These are phyloP conservation scores for Gadus macrocephalus DNA, from an alignment of 2,113 vertebrate species.

Conservation along the genomic window DNA sequence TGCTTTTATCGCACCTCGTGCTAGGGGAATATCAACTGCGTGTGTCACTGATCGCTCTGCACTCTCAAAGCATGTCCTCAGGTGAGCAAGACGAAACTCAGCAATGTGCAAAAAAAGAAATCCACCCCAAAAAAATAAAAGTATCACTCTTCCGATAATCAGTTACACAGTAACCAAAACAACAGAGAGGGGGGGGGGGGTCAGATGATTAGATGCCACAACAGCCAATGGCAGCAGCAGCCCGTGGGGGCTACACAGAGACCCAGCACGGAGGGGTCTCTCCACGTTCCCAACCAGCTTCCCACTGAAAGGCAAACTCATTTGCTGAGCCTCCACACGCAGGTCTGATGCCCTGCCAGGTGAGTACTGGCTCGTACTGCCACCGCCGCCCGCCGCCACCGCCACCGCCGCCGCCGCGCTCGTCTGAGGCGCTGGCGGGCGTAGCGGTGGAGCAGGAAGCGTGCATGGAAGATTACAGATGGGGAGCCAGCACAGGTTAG, in stretches of 20 bases:
- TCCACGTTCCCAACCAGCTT: slow-evolving; percentile 22
- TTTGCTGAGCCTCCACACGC: slow-evolving; percentile 56
- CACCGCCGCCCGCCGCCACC: too few species aligned
- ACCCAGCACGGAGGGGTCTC: slow-evolving; percentile 45
- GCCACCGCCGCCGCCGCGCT: slow-evolving; percentile 46
- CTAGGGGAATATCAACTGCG: too few species aligned
- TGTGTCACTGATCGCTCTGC: too few species aligned
- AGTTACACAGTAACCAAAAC: slow-evolving; percentile 46
- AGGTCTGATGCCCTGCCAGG: slow-evolving; percentile 57
- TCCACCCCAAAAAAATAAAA: slow-evolving; percentile 8
- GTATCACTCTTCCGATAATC: slow-evolving; percentile 20
- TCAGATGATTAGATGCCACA: slow-evolving; percentile 37
- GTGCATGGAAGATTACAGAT: slow-evolving; percentile 61
- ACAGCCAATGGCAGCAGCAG: slow-evolving; percentile 30
- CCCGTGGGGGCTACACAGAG: slow-evolving; percentile 23
- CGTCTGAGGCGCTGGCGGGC: slow-evolving; percentile 57
- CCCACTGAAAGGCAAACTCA: slow-evolving; percentile 46
- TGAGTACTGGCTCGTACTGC: slow-evolving; percentile 55
- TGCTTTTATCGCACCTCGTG: too few species aligned
- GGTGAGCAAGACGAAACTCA: background rate
- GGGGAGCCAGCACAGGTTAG: slow-evolving; percentile 52
- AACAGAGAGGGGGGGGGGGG: slow-evolving; percentile 42
- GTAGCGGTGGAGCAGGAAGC: slow-evolving; percentile 48
- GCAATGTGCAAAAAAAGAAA: slow-evolving; percentile 31
- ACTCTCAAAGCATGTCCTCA: too few species aligned